These are phyloP conservation scores for Drosophila truncata DNA, from an alignment of 1,140 invertebrate genomes.

Conservation along the genomic window DNA sequence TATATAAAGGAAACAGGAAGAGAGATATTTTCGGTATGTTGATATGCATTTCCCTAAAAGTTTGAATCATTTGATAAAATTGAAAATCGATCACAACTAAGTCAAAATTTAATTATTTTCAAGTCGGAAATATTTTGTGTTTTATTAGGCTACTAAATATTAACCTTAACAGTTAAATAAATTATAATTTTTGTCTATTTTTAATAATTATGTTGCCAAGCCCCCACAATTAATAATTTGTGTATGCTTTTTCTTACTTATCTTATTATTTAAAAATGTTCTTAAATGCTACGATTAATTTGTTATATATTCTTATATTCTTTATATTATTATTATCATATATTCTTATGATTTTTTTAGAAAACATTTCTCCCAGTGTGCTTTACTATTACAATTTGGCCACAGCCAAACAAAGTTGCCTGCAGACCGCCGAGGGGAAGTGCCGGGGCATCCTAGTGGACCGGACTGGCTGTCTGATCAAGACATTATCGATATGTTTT, in stretches of 20 bases:
- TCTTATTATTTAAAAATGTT: too few species aligned
- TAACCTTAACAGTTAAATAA: too few species aligned
- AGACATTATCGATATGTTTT: constrained; percentile 84
- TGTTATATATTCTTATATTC: too few species aligned
- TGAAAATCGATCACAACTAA: background rate
- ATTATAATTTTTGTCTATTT: too few species aligned
- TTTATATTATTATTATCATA: background rate
- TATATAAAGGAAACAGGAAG: too few species aligned
- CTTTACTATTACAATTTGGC: constrained; percentile 83
- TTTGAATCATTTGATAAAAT: background rate
- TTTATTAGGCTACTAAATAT: background rate
- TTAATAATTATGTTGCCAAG: too few species aligned
- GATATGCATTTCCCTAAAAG: too few species aligned
- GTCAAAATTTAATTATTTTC: background rate
- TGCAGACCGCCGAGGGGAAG: background rate
- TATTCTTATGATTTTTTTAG: background rate
- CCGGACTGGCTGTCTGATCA: constrained; percentile 76
- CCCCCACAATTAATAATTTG: too few species aligned
- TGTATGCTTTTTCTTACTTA: too few species aligned
- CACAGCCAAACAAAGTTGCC: constrained; percentile 54
- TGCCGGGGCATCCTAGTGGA: constrained; percentile 14
- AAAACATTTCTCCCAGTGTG: constrained; percentile 44
- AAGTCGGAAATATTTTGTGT: background rate
- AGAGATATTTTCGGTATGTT: too few species aligned
- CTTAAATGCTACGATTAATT: too few species aligned